A percentile compares a stretch with the other conserved stretches of the same genome.
phyloP scores from a whole-genome alignment of 2,797 vertebrate species.

The Halcyon badia region DNA sequence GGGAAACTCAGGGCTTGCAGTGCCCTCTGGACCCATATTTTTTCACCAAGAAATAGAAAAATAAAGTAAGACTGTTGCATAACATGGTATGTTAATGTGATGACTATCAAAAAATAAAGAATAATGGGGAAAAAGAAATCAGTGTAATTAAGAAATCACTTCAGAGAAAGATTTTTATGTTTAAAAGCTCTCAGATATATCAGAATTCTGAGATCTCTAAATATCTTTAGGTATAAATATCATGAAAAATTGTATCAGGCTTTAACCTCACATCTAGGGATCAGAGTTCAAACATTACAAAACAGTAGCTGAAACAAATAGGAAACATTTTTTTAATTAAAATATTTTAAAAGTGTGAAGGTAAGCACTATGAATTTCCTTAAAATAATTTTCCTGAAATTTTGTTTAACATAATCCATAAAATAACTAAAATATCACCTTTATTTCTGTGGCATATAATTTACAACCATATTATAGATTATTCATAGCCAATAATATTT shows the following conservation, averaged over 20 bases:
- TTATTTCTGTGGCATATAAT: background rate
- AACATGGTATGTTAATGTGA: background rate
- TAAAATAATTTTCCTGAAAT: background rate
- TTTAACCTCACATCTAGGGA: background rate
- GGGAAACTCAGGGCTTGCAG: background rate
- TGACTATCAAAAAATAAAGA: background rate
- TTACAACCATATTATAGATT: background rate
- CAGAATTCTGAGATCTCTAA: background rate
- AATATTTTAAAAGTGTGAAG: background rate
- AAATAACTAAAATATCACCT: constrained; percentile 7
- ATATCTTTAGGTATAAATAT: background rate
- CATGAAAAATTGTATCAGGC: background rate
- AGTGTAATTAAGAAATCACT: background rate
- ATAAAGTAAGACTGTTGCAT: background rate
- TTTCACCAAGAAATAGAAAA: background rate
- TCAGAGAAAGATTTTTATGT: background rate
- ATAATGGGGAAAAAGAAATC: background rate
- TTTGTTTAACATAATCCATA: background rate
- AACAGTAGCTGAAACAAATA: background rate
- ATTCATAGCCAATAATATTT: background rate
- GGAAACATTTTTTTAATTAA: background rate
- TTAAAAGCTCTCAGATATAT: background rate
- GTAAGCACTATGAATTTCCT: background rate
- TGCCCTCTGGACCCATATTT: fast-evolving
- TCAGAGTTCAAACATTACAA: background rate